Conservation (phyloP, 2,888 invertebrate genomes). For the Phyllotreta cruciferae region DNA sequence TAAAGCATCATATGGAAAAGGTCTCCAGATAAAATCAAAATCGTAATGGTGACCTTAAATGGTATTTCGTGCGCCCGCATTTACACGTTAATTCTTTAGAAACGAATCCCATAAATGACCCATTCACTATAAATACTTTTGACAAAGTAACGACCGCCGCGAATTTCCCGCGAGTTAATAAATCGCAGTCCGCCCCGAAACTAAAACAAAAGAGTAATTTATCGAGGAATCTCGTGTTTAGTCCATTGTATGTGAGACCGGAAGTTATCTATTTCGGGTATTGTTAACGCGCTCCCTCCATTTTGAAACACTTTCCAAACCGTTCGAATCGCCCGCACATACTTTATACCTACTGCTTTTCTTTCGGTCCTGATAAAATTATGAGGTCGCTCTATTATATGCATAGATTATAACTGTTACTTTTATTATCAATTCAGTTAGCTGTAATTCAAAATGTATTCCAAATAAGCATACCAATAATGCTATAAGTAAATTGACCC, state of each 20-base stretch:
- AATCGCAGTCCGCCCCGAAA: slow-evolving; percentile 7
- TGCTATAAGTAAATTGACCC: too few relatives aligned
- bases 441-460: too few relatives aligned
- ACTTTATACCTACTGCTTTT: neutral
- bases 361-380: slow-evolving; percentile 1
- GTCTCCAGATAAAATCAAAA: too few relatives aligned
- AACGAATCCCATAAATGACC: neutral
- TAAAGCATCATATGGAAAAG: too few relatives aligned
- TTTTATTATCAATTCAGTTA: too few relatives aligned
- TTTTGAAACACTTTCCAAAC: slow-evolving; percentile 12
- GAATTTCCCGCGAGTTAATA: slow-evolving; percentile 20
- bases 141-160: neutral
- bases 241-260: slow-evolving; percentile 15
- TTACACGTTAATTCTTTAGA: too few relatives aligned
- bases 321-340: neutral
- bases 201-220: slow-evolving; percentile 25
- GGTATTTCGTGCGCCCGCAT: too few relatives aligned
- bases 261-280: slow-evolving; percentile 24
- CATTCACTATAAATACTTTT: neutral
- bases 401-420: too few relatives aligned
- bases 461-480: too few relatives aligned
- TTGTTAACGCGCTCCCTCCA: slow-evolving; percentile 11
- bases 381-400: too few relatives aligned
- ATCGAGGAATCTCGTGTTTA: slow-evolving; percentile 21
- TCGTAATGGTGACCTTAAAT: too few relatives aligned